Percentiles rank a stretch among this genome's conserved stretches.
Evolutionary conservation across 2,113 vertebrate species (phyloP).

Genomic region (Alethe castanea): DNA sequence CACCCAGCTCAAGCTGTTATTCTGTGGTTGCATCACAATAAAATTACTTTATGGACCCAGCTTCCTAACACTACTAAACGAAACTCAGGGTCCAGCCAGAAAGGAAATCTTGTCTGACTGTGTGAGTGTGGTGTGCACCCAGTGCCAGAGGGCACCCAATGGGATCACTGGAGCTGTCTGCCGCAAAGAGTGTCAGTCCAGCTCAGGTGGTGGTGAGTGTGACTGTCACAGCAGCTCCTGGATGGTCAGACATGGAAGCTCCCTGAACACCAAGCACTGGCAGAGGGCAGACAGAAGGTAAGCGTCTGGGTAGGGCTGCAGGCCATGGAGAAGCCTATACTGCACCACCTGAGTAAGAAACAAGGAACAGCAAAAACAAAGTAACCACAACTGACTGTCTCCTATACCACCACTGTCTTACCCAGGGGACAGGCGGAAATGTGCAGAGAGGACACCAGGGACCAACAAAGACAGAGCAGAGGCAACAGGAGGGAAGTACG

Average conservation of each 20-base stretch:
- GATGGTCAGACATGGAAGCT: not conserved
- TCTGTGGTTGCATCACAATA: not conserved
- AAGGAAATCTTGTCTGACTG: not conserved
- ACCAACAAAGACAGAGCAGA: not conserved
- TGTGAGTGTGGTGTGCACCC: not conserved
- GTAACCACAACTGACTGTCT: not conserved
- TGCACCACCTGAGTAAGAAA: accelerated
- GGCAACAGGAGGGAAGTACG: accelerated
- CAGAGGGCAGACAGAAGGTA: not conserved
- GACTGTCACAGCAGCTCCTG: not conserved
- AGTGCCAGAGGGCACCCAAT: not conserved
- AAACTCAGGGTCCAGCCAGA: not conserved
- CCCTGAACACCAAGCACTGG: not conserved
- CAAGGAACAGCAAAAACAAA: not conserved
- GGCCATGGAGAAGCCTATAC: accelerated
- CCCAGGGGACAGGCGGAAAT: not conserved
- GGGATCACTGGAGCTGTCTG: not conserved
- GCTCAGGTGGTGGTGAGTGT: not conserved
- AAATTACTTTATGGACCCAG: not conserved
- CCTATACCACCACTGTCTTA: not conserved
- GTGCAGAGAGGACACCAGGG: not conserved
- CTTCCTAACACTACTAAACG: not conserved
- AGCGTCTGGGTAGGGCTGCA: accelerated
- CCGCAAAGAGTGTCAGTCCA: not conserved
- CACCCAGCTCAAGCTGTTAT: not conserved